Evolutionary conservation across 2,797 vertebrate genomes (phyloP).

Genomic region (Tachyglossus aculeatus): DNA sequence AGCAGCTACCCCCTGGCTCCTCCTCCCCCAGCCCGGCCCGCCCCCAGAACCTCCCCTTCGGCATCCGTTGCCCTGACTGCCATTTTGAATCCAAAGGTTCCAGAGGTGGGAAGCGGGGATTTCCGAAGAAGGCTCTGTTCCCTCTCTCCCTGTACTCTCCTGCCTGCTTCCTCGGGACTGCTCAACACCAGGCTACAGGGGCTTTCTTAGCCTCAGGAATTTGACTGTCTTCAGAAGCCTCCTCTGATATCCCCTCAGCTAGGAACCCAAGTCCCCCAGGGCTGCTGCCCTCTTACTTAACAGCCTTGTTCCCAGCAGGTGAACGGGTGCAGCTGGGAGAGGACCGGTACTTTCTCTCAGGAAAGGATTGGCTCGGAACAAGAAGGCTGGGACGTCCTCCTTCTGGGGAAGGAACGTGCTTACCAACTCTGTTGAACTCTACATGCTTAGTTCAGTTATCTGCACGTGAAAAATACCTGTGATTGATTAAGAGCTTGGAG

Average conservation of each 20-base stretch:
- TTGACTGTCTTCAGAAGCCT: not conserved
- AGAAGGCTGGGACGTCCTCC: too few relatives aligned
- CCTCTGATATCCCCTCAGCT: not conserved
- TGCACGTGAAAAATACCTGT: too few relatives aligned
- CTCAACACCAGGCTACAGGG: not conserved
- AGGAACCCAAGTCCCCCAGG: not conserved
- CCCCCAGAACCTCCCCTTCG: accelerated
- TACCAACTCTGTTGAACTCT: too few relatives aligned
- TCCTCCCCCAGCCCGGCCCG: not conserved
- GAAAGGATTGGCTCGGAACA: too few relatives aligned
- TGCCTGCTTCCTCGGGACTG: not conserved
- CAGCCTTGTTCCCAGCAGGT: too few relatives aligned
- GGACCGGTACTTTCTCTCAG: too few relatives aligned
- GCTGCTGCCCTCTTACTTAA: not conserved
- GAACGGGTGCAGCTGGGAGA: too few relatives aligned
- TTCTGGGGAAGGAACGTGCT: too few relatives aligned
- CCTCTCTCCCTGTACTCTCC: not conserved
- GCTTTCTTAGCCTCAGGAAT: not conserved
- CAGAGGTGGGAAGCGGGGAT: not conserved
- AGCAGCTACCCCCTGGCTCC: accelerated
- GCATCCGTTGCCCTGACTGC: not conserved
- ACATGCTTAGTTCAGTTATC: too few relatives aligned
- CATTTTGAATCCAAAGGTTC: not conserved
- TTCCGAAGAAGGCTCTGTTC: not conserved
- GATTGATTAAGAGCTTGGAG: too few relatives aligned